These are phyloP conservation scores for Boloria euphrosyne DNA, from an alignment of 2,888 invertebrate species.

Conservation along the genomic window DNA sequence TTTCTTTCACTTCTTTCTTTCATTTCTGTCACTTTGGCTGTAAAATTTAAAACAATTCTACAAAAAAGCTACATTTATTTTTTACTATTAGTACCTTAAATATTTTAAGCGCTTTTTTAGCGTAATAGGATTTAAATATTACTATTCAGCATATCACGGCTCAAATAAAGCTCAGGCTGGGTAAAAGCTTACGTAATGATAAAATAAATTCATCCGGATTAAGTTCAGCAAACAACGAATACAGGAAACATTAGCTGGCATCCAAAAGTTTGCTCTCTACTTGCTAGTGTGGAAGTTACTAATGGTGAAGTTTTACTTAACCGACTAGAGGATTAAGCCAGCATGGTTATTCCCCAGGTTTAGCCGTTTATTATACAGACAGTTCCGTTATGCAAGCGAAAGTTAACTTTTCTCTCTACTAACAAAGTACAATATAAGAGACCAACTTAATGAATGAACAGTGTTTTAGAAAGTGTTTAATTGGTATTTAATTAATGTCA, in stretches of 20 bases:
- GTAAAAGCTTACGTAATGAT: constrained; percentile 14
- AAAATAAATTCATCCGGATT: constrained; percentile 15
- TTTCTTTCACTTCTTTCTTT: no score
- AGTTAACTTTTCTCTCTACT: background rate
- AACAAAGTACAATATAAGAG: no score
- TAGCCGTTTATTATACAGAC: constrained; percentile 19
- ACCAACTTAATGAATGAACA: no score
- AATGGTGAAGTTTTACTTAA: constrained; percentile 29
- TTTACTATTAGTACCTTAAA: no score
- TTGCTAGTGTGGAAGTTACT: constrained; percentile 29
- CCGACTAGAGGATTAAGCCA: constrained; percentile 23
- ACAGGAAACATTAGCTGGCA: constrained; percentile 20
- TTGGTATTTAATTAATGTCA: no score
- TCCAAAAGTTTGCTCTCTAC: constrained; percentile 17
- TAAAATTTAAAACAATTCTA: no score
- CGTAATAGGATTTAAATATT: no score
- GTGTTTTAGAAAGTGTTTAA: no score
- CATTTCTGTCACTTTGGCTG: no score
- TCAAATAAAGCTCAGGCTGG: background rate
- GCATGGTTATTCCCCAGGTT: constrained; percentile 10
- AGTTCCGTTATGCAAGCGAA: background rate
- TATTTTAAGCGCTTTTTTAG: no score
- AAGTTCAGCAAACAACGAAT: constrained; percentile 17
- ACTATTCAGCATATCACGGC: no score
- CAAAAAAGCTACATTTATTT: no score